Conservation (phyloP, 2,888 invertebrate genomes). For the Brenthis ino region DNA sequence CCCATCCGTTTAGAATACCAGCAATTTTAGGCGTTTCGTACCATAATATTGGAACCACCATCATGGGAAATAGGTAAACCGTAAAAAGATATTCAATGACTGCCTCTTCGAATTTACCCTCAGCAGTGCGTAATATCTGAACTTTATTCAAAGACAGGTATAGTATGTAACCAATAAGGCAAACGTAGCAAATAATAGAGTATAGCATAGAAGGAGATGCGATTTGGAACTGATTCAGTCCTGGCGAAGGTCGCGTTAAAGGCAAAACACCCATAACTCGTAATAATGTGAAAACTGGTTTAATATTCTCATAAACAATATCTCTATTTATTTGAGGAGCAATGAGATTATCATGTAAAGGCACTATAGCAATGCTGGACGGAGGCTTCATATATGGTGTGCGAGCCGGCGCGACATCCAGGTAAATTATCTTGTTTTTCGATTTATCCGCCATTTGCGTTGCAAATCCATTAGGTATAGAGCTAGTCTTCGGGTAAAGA, state of each 20-base stretch:
- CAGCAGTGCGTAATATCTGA: slow-evolving; percentile 82
- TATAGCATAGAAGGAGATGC: slow-evolving; percentile 83
- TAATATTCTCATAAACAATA: slow-evolving; percentile 73
- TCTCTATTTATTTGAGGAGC: slow-evolving; percentile 62
- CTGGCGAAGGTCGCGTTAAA: slow-evolving; percentile 74
- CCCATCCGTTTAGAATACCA: slow-evolving; percentile 84
- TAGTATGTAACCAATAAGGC: slow-evolving; percentile 79
- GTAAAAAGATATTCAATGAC: slow-evolving; percentile 89
- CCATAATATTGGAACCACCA: slow-evolving; percentile 85
- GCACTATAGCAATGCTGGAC: slow-evolving; percentile 59
- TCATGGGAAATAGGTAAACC: slow-evolving; percentile 86
- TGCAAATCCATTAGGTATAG: slow-evolving; percentile 64
- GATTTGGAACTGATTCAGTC: slow-evolving; percentile 73
- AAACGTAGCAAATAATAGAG: slow-evolving; percentile 75
- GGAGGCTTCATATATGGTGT: slow-evolving; percentile 56
- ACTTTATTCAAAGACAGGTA: slow-evolving; percentile 85
- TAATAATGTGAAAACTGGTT: slow-evolving; percentile 65
- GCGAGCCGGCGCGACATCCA: slow-evolving; percentile 68
- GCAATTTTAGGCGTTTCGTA: slow-evolving; percentile 86
- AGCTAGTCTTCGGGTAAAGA: slow-evolving; percentile 51
- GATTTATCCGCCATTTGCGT: slow-evolving; percentile 57
- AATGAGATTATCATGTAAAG: slow-evolving; percentile 62
- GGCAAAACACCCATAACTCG: slow-evolving; percentile 85
- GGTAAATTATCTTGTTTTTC: slow-evolving; percentile 62
- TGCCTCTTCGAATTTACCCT: slow-evolving; percentile 88